Conservation (phyloP, 2,888 invertebrate species). For the Parthenolecanium corni region DNA sequence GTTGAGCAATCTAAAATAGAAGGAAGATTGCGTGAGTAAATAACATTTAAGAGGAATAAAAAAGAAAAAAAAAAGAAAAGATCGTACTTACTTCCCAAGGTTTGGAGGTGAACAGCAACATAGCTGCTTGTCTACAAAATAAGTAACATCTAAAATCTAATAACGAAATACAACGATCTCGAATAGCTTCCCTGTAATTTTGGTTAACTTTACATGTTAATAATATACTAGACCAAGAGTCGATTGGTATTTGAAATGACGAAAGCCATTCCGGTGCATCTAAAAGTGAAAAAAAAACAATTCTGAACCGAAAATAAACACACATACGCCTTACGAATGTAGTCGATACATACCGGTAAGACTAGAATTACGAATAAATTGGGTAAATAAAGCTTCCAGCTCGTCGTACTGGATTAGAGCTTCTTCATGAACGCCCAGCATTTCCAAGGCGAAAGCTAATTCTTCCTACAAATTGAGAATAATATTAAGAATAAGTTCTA, state of each 20-base stretch:
- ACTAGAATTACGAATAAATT: constrained; percentile 89
- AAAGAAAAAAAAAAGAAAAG: too few relatives aligned
- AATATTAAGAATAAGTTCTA: background rate
- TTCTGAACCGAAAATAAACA: background rate
- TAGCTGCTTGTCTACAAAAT: constrained; percentile 81
- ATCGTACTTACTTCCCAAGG: constrained; percentile 61
- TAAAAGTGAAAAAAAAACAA: too few relatives aligned
- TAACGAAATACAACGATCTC: constrained; percentile 47
- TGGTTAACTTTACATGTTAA: constrained; percentile 50
- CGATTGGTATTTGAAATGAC: constrained; percentile 65
- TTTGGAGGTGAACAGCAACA: constrained; percentile 59
- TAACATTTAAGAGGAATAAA: too few relatives aligned
- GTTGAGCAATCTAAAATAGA: constrained; percentile 59
- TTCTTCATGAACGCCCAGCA: constrained; percentile 85
- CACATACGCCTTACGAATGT: too few relatives aligned
- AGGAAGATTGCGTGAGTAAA: too few relatives aligned
- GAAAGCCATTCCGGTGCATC: constrained; percentile 77
- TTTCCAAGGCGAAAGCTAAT: constrained; percentile 85
- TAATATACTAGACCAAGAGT: constrained; percentile 72
- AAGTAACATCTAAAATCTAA: constrained; percentile 87
- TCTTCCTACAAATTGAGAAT: constrained; percentile 60
- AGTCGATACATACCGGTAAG: constrained; percentile 54
- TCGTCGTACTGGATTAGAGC: constrained; percentile 95
- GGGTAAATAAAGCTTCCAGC: constrained; percentile 89
- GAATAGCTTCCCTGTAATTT: constrained; percentile 43